phyloP scores from a whole-genome alignment of 2,113 vertebrate genomes.

The Xenotilapia leptura region DNA sequence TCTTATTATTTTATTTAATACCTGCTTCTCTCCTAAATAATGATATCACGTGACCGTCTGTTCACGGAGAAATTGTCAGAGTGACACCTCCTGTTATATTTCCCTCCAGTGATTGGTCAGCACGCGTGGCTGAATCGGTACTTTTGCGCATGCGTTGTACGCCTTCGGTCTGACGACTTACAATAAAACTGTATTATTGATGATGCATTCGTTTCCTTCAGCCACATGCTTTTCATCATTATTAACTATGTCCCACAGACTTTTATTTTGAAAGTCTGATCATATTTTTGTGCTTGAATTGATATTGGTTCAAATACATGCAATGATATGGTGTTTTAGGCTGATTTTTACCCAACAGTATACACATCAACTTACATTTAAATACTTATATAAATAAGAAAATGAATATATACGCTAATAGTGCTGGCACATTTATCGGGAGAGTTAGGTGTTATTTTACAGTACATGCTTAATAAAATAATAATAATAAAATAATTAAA shows the following conservation, averaged over 20 bases:
- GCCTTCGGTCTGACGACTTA: not conserved
- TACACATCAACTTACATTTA: not conserved
- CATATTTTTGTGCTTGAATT: not conserved
- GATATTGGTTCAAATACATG: not conserved
- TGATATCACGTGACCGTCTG: not conserved
- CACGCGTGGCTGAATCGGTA: not conserved
- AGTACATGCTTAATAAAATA: not conserved
- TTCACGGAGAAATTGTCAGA: not conserved
- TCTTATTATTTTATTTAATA: not conserved
- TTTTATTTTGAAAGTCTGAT: not conserved
- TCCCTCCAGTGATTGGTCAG: not conserved
- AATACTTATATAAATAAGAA: not conserved
- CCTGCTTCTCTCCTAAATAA: not conserved
- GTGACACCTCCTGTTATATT: not conserved
- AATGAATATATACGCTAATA: not conserved
- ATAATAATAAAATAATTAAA: not conserved
- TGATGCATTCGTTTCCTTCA: not conserved
- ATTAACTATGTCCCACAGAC: not conserved
- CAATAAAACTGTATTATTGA: not conserved
- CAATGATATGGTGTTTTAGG: not conserved
- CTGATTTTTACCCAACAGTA: not conserved
- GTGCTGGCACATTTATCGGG: not conserved
- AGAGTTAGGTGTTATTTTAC: not conserved
- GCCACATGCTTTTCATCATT: not conserved
- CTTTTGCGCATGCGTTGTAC: slow-evolving; percentile 50